Evolutionary conservation across 1,140 invertebrate species (phyloP).

Genomic region (Panagrolaimus sp.): DNA sequence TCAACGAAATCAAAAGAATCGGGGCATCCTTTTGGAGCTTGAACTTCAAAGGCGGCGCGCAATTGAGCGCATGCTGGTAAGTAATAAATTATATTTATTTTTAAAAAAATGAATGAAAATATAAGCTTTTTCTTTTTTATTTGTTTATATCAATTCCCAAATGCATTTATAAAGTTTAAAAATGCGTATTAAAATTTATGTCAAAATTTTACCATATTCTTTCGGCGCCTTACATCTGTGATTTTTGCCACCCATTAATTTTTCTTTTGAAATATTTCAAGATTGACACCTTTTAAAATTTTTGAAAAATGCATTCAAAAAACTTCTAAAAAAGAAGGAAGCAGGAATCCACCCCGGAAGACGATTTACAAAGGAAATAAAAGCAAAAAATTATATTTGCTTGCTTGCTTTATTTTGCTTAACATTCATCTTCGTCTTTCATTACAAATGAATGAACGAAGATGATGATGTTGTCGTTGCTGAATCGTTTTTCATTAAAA

Average conservation of each 20-base stretch:
- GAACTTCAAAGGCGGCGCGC: neutral
- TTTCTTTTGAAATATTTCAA: too few species aligned
- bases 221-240: neutral
- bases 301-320: too few species aligned
- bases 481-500: too few species aligned
- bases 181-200: neutral
- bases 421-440: too few species aligned
- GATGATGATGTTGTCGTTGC: too few species aligned
- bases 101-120: neutral
- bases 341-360: too few species aligned
- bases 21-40: neutral
- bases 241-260: neutral
- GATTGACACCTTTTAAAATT: too few species aligned
- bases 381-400: too few species aligned
- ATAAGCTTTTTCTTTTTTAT: neutral
- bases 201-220: neutral
- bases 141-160: neutral
- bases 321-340: too few species aligned
- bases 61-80: constrained; percentile 10
- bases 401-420: too few species aligned
- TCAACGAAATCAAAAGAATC: neutral
- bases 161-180: neutral
- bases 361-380: too few species aligned
- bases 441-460: too few species aligned
- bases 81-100: neutral